Evolutionary conservation across 1,140 invertebrate species (phyloP), one percentile per base, ranked within the genome.

Genomic region (Dinoponera quadriceps): DNA sequence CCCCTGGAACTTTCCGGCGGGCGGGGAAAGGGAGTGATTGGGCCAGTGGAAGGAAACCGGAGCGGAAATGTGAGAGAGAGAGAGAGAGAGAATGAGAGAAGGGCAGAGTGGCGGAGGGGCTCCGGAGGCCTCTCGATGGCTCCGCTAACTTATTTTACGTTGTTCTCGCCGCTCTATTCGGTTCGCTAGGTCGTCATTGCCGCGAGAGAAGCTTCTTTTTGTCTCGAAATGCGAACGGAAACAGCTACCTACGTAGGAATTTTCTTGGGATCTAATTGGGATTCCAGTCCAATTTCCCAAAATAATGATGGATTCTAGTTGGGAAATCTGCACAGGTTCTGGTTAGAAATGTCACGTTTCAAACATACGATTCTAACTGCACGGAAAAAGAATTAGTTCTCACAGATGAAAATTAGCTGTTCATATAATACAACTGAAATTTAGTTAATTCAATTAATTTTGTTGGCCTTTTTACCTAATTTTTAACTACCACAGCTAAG

Each of bases 111-210:
- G 51, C 7, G 20, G 55, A 62, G 60, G 20, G 20, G 27, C 63
- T 66, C 33, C 80, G 51, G 29, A 13, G 29, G 27, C 63, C 33
- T 83, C 60, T 66, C 71, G 73, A 60, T 71, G 65, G 85, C 72
- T 87, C 63, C 55, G 85, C 88, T 87, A 89, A 89, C 88, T 90
- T 90, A 90, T 90, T 88, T 89, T 89, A 89, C 87, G 75, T 78
- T 87, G 83, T 85, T 89, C 85, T 87, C 88, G 69, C 65, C 78
- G 86, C 85, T 89, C 88, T 73, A 85, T 88, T 89, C 88, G 84
- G 86, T 89, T 88, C 88, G 72, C 71, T 54, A 38, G 74, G 78
- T 80, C 87, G 82, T 72, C 68, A 85, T 84, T 73, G 74, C 75
- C 69, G 33, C 75, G 66, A 77, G 62, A 84, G 51, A 69, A 77